Evolutionary conservation across 2,797 vertebrate species (phyloP).

Genomic region (Cetoscarus ocellatus): DNA sequence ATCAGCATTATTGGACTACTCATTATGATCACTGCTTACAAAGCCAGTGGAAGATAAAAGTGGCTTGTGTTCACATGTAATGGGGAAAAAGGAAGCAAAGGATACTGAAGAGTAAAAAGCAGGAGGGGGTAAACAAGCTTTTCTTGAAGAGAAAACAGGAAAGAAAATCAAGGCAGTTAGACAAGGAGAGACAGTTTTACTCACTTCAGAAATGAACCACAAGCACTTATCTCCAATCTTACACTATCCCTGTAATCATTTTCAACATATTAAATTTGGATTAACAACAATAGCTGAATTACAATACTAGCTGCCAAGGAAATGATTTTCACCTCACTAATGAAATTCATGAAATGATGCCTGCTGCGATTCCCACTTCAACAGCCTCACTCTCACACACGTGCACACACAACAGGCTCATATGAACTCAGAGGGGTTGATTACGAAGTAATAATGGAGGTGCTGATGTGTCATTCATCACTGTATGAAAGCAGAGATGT

Average conservation of each 20-base stretch:
- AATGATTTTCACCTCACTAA: constrained; percentile 77
- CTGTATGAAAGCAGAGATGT: constrained; percentile 43
- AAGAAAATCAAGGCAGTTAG: not conserved
- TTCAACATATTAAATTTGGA: constrained; percentile 79
- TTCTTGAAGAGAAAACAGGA: constrained; percentile 33
- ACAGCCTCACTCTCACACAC: constrained; percentile 25
- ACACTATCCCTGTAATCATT: constrained; percentile 59
- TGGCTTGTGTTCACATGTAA: constrained; percentile 52
- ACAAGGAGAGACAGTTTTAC: constrained; percentile 24
- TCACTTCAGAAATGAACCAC: constrained; percentile 23
- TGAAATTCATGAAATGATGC: constrained; percentile 79
- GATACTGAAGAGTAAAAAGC: constrained; percentile 16
- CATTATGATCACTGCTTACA: constrained; percentile 75
- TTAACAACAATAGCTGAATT: constrained; percentile 76
- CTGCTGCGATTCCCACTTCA: constrained; percentile 56
- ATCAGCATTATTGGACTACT: constrained; percentile 72
- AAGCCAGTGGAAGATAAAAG: constrained; percentile 73
- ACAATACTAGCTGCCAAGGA: constrained; percentile 69
- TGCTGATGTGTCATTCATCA: constrained; percentile 53
- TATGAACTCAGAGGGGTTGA: constrained; percentile 61
- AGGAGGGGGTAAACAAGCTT: constrained; percentile 44
- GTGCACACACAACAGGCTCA: constrained; percentile 17
- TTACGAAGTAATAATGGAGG: constrained; percentile 69
- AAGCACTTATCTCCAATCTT: constrained; percentile 1
- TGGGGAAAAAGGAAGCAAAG: constrained; percentile 24